These are phyloP conservation scores for Terrapene triunguis DNA, from an alignment of 2,113 vertebrate genomes.

Conservation along the genomic window DNA sequence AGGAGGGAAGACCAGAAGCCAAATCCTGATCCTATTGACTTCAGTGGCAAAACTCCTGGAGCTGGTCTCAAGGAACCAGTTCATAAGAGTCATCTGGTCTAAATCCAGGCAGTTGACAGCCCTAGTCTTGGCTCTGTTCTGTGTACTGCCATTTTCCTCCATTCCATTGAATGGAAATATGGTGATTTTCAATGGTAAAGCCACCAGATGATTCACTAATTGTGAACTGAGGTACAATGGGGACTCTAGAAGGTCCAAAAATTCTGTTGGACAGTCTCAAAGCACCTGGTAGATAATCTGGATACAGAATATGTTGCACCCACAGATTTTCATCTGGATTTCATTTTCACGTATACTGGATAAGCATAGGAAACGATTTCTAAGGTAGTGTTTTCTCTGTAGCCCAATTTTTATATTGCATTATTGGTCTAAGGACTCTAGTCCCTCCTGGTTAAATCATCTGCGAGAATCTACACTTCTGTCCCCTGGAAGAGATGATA, in stretches of 20 bases:
- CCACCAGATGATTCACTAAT: background rate
- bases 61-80: background rate
- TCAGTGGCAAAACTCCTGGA: background rate
- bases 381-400: background rate
- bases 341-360: background rate
- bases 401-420: background rate
- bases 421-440: slow-evolving; percentile 3
- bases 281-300: background rate
- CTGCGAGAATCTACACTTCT: background rate
- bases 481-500: background rate
- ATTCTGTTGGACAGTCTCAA: background rate
- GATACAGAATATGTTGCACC: background rate
- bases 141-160: background rate
- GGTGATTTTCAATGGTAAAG: background rate
- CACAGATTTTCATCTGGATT: background rate
- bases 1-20: background rate
- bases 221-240: background rate
- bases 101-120: background rate
- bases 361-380: background rate
- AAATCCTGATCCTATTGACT: background rate
- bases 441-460: background rate
- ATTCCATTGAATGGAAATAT: background rate
- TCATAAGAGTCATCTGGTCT: background rate
- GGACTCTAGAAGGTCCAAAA: background rate
- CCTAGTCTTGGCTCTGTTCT: background rate